Conservation (phyloP, 1,140 invertebrate genomes). For the Notospermus geniculatus region DNA sequence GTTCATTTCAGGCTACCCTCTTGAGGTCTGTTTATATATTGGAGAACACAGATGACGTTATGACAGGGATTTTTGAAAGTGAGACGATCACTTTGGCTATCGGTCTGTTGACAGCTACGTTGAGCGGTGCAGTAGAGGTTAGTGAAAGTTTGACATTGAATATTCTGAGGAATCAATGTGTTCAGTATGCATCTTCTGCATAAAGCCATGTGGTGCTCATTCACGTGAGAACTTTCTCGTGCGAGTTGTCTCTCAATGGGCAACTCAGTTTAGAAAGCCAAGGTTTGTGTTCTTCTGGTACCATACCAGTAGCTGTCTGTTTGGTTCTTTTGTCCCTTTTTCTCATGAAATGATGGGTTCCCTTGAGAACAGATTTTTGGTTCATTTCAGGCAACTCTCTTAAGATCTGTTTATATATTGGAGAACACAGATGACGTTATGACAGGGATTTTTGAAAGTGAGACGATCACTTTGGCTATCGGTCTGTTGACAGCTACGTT, state of each 20-base stretch:
- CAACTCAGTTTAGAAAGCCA: too few species aligned
- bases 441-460: conserved; percentile 42
- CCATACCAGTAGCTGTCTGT: too few species aligned
- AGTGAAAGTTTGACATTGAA: too few species aligned
- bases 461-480: conserved; percentile 52
- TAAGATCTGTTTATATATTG: conserved; percentile 39
- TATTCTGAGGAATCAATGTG: too few species aligned
- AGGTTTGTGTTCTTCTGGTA: too few species aligned
- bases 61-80: conserved; percentile 39
- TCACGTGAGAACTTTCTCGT: too few species aligned
- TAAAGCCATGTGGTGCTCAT: too few species aligned
- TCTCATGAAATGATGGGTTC: too few species aligned
- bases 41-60: conserved; percentile 29
- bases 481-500: conserved; percentile 45
- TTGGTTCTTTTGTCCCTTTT: too few species aligned
- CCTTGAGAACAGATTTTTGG: too few species aligned
- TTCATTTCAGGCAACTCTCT: conserved; percentile 40
- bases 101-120: conserved; percentile 43
- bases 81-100: conserved; percentile 53
- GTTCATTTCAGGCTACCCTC: conserved; percentile 38
- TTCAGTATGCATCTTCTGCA: too few species aligned
- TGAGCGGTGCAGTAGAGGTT: conserved; percentile 39
- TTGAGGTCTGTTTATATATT: conserved; percentile 41
- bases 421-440: conserved; percentile 29
- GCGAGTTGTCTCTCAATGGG: too few species aligned